Base-by-base conservation (phyloP, 2,797 vertebrate genomes). In the Hemitrygon akajei region DNA sequence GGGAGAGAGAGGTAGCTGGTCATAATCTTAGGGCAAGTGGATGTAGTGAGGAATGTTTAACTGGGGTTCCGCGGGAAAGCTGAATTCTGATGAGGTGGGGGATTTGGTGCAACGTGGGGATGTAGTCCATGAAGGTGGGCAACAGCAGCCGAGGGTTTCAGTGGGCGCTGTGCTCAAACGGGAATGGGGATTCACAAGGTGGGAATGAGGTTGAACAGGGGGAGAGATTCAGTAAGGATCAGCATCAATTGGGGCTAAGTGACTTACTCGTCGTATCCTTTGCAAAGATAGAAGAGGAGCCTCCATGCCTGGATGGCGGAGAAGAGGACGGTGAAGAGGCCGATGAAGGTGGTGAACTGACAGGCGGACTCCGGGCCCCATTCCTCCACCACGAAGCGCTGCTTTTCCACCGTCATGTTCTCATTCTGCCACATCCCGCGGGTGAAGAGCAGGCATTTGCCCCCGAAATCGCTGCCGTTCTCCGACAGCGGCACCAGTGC, bases 381-480 rank as follows among this genome's bases (percentile, higher is more conserved):
- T 96, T 99, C 98, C 96, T 99, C 98, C 96, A 99, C 98, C 0
- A 98, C 97, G 97, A 99, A 99, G 95, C 98, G 98, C 96, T 98
- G 97, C 95, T 97, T 97, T 94, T 97, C 98, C 96, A 98, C 98
- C 0, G 98, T 98, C 96, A 98, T 97, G 97, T 99, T 99, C 96
- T 98, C 98, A 93, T 98, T 98, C 94, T 99, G 98, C 99, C 99
- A 99, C 97, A 99, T 97, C n/a, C 99, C 99, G 93, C 98, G 97
- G 0, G 99, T 97, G 96, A 99, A 99, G 81, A 99, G 98, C 96
- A 99, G 96, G 94, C 98, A 99, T 96, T 97, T 98, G 84, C 99
- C 98, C 3, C 97, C 97, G 96, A 99, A 99, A 94, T 98, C 98
- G 91, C 97, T 97, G 94, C 97, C 97, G 95, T 99, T 98, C 96